phyloP scores from a whole-genome alignment of 2,113 vertebrate genomes.

The Micronycteris hirsuta region DNA sequence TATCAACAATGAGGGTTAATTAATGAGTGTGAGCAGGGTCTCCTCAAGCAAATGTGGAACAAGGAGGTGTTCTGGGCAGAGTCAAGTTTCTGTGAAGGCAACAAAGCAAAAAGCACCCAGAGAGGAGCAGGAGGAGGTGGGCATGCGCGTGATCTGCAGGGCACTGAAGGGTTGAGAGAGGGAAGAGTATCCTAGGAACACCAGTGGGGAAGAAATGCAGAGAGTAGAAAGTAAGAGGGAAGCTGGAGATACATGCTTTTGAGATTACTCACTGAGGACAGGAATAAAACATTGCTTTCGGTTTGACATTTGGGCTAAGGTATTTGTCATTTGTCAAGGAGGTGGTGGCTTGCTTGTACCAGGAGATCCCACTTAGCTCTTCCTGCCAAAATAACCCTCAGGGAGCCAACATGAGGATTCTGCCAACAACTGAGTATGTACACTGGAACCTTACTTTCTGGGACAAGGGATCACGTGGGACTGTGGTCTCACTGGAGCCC shows the following conservation, averaged over 20 bases:
- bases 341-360: neutral
- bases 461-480: neutral
- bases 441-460: neutral
- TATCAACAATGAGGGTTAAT: neutral
- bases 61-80: neutral
- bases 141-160: neutral
- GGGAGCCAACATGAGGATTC: neutral
- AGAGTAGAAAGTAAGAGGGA: neutral
- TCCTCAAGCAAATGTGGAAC: neutral
- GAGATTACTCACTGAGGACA: neutral
- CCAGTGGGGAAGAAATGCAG: neutral
- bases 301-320: neutral
- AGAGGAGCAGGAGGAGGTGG: neutral
- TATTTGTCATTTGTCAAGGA: neutral
- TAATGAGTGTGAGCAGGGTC: neutral
- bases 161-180: neutral
- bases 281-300: neutral
- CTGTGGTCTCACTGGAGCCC: neutral
- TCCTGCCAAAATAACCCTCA: neutral
- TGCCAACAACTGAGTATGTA: neutral
- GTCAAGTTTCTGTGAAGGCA: neutral
- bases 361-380: neutral
- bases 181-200: neutral
- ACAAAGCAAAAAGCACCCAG: neutral
- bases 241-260: neutral